Base-by-base conservation (phyloP, 2,797 vertebrate species). In the Borostomias antarcticus region DNA sequence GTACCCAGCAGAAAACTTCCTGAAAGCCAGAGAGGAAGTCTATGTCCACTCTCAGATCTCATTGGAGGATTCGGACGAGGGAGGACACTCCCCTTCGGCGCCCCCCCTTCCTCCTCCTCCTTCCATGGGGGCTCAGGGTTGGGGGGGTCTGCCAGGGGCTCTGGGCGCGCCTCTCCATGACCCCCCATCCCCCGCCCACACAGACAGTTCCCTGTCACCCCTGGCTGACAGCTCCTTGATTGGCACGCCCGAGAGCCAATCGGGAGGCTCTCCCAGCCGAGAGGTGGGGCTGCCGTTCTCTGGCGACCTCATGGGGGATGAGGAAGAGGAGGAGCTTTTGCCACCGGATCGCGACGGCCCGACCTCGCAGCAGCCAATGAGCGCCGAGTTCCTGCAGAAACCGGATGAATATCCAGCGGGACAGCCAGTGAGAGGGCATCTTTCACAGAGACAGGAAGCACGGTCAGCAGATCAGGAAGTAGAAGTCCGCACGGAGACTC, bases 41-140 rank as follows among this genome's bases (percentile, higher is more conserved):
- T 91, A 90, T 60, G 91, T 91, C 53, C 87, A 81, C 74, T 91
- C 91, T 28, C 88, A 91, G 52, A 91, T 91, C 64, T 92, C 90
- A 13, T 88, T 91, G 87, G 91, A 91, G 67, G 89, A 91, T 62
- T 90, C 90, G 4, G 90, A 91, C 37, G 89, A 91, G 35, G 82
- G 87, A 48, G 82, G 77, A 3, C 83, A 80, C 64, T 88, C 87
- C 4, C 85, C 84, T 6, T 74, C 72, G 19, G 72, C 76, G 29
- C 61, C 75, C 47, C 53, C 75, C 35, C 47, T 61, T 5, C 77
- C 78, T 26, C 23, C 54, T 53, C 54, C 77, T 13, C 77, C 82
- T 35, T 33, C 84, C 68, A 64, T 70, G 0, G 58, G 81, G 87
- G 89, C 89, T 76, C 92, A 89, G 35, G 74, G 78, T 48, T 79